These are phyloP conservation scores for Schrankia costaestrigalis DNA, from an alignment of 2,888 invertebrate genomes.

Conservation along the genomic window DNA sequence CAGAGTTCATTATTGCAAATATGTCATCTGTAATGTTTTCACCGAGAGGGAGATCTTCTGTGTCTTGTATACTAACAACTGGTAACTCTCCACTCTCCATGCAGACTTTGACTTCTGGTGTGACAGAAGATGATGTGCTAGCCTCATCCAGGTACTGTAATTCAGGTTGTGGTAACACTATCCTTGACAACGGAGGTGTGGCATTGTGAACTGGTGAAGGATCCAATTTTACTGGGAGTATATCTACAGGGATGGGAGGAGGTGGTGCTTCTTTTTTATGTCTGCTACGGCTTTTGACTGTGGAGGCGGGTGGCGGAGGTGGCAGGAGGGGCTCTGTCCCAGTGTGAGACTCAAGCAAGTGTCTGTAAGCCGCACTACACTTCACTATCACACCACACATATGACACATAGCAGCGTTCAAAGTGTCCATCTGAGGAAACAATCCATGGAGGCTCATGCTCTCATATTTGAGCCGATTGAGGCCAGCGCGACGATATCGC, in stretches of 20 bases:
- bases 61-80: constrained; percentile 76
- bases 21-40: constrained; percentile 75
- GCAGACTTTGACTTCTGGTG: constrained; percentile 69
- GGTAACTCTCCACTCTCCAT: constrained; percentile 72
- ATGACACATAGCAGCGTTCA: constrained; percentile 89
- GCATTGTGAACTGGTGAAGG: constrained; percentile 59
- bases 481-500: constrained; percentile 64
- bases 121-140: constrained; percentile 51
- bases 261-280: constrained; percentile 66
- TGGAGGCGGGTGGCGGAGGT: constrained; percentile 65
- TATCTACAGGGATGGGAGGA: constrained; percentile 58
- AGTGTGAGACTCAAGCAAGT: constrained; percentile 82
- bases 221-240: constrained; percentile 60
- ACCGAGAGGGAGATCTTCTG: constrained; percentile 71
- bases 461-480: constrained; percentile 77
- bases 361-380: constrained; percentile 88
- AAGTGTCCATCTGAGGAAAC: constrained; percentile 88
- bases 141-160: constrained; percentile 64
- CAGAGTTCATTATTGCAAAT: constrained; percentile 75
- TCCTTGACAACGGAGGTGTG: constrained; percentile 64
- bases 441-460: constrained; percentile 89
- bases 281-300: constrained; percentile 53
- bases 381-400: constrained; percentile 88
- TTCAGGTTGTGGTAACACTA: constrained; percentile 64
- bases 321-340: constrained; percentile 64